Percentiles rank a stretch among this genome's conserved stretches.
These are phyloP conservation scores for Parascotia fuliginaria DNA, from an alignment of 2,888 invertebrate species.

Conservation along the genomic window DNA sequence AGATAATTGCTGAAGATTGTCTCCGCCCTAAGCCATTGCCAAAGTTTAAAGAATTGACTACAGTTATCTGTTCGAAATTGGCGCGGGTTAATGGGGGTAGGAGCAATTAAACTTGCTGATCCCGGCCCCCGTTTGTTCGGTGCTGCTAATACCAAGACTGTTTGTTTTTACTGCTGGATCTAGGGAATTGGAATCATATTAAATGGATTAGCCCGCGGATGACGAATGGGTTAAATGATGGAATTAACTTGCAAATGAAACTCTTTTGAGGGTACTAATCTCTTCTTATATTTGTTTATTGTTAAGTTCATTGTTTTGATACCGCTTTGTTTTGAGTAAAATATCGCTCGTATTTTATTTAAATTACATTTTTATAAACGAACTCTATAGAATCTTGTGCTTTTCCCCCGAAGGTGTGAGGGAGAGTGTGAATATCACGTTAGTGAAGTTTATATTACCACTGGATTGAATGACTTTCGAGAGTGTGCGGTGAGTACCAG, in stretches of 20 bases:
- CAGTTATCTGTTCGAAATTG: constrained; percentile 70
- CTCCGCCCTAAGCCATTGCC: constrained; percentile 63
- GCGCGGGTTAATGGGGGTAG: constrained; percentile 77
- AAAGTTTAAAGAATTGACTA: constrained; percentile 79
- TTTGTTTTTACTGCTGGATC: constrained; percentile 39
- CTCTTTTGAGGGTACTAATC: not conserved
- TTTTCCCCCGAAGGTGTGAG: too few species aligned
- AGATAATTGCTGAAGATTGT: constrained; percentile 80
- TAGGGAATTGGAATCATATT: constrained; percentile 38
- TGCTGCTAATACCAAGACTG: constrained; percentile 33
- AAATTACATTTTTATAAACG: too few species aligned
- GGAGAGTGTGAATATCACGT: too few species aligned
- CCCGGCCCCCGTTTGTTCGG: constrained; percentile 45
- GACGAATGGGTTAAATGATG: constrained; percentile 23
- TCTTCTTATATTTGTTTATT: not conserved
- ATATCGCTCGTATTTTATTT: too few species aligned
- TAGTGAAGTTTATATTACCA: too few species aligned
- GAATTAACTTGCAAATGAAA: constrained; percentile 1
- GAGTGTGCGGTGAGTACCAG: too few species aligned
- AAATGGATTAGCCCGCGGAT: constrained; percentile 20
- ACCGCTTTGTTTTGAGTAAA: not conserved
- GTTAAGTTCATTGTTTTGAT: too few species aligned
- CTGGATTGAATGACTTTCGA: too few species aligned
- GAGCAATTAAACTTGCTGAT: constrained; percentile 78
- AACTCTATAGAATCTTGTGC: too few species aligned